Conservation (phyloP, 2,888 invertebrate genomes). For the Pyrrhosoma nymphula region DNA sequence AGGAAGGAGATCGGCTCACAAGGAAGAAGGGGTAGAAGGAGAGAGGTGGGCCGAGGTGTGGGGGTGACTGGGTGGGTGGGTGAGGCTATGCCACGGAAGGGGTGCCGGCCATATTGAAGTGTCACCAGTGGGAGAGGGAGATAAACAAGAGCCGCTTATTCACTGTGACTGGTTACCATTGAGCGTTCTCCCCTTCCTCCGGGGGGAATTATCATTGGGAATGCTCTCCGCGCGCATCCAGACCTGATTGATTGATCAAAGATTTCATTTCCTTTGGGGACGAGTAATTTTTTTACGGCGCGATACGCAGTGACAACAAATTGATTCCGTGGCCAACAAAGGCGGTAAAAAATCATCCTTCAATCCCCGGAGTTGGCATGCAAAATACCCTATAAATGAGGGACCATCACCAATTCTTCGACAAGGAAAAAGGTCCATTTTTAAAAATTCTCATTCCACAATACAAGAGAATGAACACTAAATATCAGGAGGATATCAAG, state of each 20-base stretch:
- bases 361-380: too few relatives aligned
- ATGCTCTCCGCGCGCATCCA: not conserved
- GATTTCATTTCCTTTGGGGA: slow-evolving; percentile 12
- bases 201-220: slow-evolving; percentile 2
- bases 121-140: slow-evolving; percentile 31
- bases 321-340: not conserved
- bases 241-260: not conserved
- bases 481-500: too few relatives aligned
- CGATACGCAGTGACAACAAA: not conserved
- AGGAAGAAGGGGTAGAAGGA: not conserved
- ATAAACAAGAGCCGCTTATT: slow-evolving; percentile 61
- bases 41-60: not conserved
- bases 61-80: not conserved
- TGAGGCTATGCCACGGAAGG: not conserved
- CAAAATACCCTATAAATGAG: too few relatives aligned
- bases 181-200: not conserved
- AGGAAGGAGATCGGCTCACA: slow-evolving; percentile 30
- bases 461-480: too few relatives aligned
- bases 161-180: slow-evolving; percentile 47
- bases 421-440: too few relatives aligned
- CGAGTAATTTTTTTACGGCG: not conserved
- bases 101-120: not conserved
- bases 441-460: too few relatives aligned
- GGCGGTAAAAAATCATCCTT: not conserved
- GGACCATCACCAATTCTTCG: too few relatives aligned